Evolutionary conservation across 2,888 invertebrate genomes (phyloP).

Genomic region (Parnassius mnemosyne): DNA sequence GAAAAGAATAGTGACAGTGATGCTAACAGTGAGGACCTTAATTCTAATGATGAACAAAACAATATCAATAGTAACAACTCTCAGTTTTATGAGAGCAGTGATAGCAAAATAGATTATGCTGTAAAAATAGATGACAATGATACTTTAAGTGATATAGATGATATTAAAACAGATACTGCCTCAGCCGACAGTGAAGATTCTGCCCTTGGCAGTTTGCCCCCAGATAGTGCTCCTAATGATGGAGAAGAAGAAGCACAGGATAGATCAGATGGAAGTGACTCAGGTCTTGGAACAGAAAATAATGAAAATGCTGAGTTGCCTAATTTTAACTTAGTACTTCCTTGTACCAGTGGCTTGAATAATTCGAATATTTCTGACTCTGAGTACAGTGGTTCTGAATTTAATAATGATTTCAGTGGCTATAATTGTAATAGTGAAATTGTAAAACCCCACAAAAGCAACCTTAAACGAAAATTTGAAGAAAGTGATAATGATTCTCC

Average conservation of each 20-base stretch:
- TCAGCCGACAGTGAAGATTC: slow-evolving; percentile 83
- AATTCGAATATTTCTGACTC: slow-evolving; percentile 21
- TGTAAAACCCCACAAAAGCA: slow-evolving; percentile 74
- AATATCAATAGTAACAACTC: slow-evolving; percentile 64
- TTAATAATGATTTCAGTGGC: slow-evolving; percentile 30
- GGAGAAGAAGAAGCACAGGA: slow-evolving; percentile 82
- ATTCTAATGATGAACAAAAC: slow-evolving; percentile 67
- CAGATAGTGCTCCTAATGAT: slow-evolving; percentile 66
- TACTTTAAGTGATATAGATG: slow-evolving; percentile 76
- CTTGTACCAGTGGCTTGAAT: slow-evolving; percentile 51
- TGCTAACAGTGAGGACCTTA: slow-evolving; percentile 66
- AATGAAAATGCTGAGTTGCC: slow-evolving; percentile 78
- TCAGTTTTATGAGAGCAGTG: slow-evolving; percentile 78
- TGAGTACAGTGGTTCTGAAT: slow-evolving; percentile 31
- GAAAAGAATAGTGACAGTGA: slow-evolving; percentile 69
- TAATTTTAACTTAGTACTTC: slow-evolving; percentile 57
- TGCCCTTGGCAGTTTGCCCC: slow-evolving; percentile 81
- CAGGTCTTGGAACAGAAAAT: slow-evolving; percentile 89
- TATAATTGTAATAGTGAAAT: slow-evolving; percentile 39
- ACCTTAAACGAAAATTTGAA: slow-evolving; percentile 83
- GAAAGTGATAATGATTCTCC: slow-evolving; percentile 67
- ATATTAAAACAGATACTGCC: slow-evolving; percentile 75
- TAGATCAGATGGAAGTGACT: slow-evolving; percentile 91
- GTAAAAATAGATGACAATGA: slow-evolving; percentile 75
- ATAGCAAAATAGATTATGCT: slow-evolving; percentile 73